Evolutionary conservation across 23 tunicate genomes (phyloP).

Genomic region (Phallusia fumigata): DNA sequence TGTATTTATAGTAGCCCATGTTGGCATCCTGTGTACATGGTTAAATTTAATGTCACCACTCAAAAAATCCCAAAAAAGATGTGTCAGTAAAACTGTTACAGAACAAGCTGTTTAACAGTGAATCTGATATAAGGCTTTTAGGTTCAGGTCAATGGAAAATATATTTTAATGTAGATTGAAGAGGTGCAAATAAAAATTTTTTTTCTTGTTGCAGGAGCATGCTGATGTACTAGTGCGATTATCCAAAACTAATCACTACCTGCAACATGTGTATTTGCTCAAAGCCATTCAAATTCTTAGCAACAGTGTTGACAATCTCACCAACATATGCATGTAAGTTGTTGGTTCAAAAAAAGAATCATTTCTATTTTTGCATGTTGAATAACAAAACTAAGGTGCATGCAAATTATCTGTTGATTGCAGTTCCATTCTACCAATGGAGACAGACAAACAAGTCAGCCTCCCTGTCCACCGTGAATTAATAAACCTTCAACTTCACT

Average conservation of each 20-base stretch:
- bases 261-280: constrained; percentile 33
- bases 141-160: too few species aligned
- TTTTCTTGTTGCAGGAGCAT: constrained; percentile 30
- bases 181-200: too few species aligned
- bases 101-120: too few species aligned
- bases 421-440: not conserved
- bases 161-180: too few species aligned
- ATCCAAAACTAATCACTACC: constrained; percentile 1
- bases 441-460: constrained; percentile 43
- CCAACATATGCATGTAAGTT: constrained; percentile 29
- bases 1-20: too few species aligned
- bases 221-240: constrained; percentile 25
- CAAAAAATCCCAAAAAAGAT: too few species aligned
- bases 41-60: too few species aligned
- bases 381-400: too few species aligned
- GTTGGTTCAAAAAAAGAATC: too few species aligned
- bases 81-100: too few species aligned
- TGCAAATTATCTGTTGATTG: not conserved
- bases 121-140: too few species aligned
- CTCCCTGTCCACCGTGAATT: constrained; percentile 42
- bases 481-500: constrained; percentile 48
- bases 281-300: constrained; percentile 36
- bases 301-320: constrained; percentile 22
- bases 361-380: not conserved
- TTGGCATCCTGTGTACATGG: too few species aligned